Evolutionary conservation across 2,888 invertebrate genomes (phyloP).

Genomic region (Minunthozetes semirufus): DNA sequence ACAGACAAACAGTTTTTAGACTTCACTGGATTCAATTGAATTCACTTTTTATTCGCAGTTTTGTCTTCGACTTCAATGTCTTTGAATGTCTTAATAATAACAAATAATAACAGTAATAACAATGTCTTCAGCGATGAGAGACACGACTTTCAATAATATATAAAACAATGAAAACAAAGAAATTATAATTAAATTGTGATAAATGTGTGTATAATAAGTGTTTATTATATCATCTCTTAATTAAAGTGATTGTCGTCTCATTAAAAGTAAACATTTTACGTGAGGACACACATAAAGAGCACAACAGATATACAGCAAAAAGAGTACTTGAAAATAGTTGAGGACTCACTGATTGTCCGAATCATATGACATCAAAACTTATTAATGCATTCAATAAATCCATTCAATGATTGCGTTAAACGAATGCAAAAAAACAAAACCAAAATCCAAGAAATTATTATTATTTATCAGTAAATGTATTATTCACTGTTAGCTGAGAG

Average conservation of each 20-base stretch:
- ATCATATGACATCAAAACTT: neutral
- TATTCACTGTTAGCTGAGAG: neutral
- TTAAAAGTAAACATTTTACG: neutral
- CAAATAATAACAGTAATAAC: no score
- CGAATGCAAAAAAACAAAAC: neutral
- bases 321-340: no score
- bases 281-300: neutral
- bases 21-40: neutral
- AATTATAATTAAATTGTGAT: neutral
- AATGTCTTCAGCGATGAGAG: neutral
- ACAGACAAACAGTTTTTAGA: no score
- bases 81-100: no score
- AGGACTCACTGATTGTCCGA: neutral
- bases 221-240: neutral
- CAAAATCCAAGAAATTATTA: neutral
- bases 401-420: neutral
- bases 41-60: neutral
- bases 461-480: neutral
- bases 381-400: neutral
- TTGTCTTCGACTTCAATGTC: conserved; percentile 9
- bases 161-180: neutral
- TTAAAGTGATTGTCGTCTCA: neutral
- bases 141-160: neutral
- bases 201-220: neutral
- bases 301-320: no score